phyloP scores from a whole-genome alignment of 2,113 vertebrate species.

The Rhabdomys dilectus region DNA sequence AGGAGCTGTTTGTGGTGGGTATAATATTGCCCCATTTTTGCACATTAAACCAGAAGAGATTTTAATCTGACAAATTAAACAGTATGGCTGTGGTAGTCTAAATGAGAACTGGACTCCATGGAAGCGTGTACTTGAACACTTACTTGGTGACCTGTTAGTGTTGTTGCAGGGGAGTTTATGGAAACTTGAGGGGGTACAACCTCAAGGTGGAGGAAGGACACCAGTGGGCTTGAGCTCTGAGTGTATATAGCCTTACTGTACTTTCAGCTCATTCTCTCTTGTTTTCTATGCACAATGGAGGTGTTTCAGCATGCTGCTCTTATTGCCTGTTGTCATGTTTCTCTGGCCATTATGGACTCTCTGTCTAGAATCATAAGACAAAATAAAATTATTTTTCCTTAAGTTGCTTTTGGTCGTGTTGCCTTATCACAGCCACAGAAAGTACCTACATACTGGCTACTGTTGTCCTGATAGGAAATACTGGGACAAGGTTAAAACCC shows the following conservation, averaged over 20 bases:
- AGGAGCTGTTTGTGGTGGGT: not conserved
- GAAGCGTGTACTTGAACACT: not conserved
- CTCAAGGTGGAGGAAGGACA: not conserved
- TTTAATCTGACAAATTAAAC: not conserved
- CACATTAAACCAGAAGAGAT: not conserved
- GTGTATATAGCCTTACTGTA: no score
- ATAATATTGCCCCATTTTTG: not conserved
- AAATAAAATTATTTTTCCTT: not conserved
- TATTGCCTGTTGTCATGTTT: not conserved
- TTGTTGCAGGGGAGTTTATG: not conserved
- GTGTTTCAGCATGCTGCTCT: not conserved
- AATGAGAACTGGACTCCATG: not conserved
- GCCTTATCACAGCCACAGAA: not conserved
- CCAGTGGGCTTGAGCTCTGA: not conserved
- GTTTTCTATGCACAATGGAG: not conserved
- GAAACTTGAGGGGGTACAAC: not conserved
- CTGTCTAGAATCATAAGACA: not conserved
- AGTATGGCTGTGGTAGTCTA: not conserved
- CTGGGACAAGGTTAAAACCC: not conserved
- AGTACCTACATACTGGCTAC: not conserved
- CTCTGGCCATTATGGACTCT: not conserved
- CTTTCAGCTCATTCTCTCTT: not conserved
- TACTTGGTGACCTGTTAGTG: not conserved
- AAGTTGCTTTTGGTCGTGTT: not conserved
- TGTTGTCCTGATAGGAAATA: not conserved